Base-by-base conservation (phyloP, 2,888 invertebrate species). In the Argynnis bischoffii region DNA sequence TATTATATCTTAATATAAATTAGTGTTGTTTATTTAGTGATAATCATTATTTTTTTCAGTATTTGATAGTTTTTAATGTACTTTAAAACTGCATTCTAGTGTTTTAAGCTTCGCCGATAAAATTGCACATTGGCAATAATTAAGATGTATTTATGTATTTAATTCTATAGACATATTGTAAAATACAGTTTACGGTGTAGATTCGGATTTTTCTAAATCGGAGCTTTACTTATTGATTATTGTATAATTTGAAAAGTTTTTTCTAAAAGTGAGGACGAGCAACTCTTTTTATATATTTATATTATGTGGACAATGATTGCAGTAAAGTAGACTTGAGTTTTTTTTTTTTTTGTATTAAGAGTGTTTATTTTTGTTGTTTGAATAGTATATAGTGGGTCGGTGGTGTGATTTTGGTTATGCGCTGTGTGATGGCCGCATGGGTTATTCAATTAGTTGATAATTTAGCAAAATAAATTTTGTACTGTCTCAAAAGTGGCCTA, bases 71-170 rank as follows among this genome's bases (percentile, higher is more conserved):
- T 72, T 72, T 72, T 72, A 78, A 77, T 76, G 79, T 81, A 79
- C 77, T 80, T 81, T 81, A n/a, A 84, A 82, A 85, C 81, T 78
- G 81, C 81, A 80, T 78, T 70, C 69, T 77, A 78, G 75, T 70
- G 72, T 83, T 77, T 74, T 84, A 83, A 84, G 87, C 81, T 86
- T 84, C 76, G 83, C 84, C 83, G 80, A 84, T 84, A n/a, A 78
- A 80, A 79, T 80, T 84, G 85, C 88, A 86, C 86, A 84, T 88
- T 87, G 89, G 87, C 87, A 78, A 81, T 87, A 79, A 84, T 83
- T 77, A 83, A 84, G 81, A 80, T 81, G 81, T 81, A 84, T 80
- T 79, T 79, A 82, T 78, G 75, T 79, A 78, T 78, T 73, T 71
- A 69, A 72, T 78, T 72, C 77, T 80, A 78, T 78, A 71, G 73